Percentiles rank a stretch among this genome's conserved stretches.
phyloP scores from a whole-genome alignment of 2,888 invertebrate genomes.

The Sialis lutaria region DNA sequence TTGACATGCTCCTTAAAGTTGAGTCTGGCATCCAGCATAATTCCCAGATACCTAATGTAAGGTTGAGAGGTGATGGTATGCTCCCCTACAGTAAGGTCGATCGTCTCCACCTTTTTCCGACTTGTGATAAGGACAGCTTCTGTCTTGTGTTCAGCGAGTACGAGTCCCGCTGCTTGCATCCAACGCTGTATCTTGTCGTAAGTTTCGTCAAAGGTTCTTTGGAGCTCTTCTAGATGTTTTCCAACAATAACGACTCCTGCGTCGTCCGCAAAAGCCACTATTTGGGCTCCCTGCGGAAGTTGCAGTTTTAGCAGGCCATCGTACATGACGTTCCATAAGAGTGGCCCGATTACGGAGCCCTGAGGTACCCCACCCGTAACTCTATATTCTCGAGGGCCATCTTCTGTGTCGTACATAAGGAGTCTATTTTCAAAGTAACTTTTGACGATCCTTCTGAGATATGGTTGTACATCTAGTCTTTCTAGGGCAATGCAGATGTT shows the following conservation, averaged over 20 bases:
- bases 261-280: background rate
- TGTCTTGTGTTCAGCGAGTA: conserved; percentile 7
- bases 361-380: background rate
- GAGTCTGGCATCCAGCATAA: conserved; percentile 4
- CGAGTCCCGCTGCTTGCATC: conserved; percentile 4
- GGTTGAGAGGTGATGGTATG: conserved; percentile 8
- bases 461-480: background rate
- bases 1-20: conserved; percentile 7
- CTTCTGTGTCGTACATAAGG: background rate
- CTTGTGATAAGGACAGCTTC: conserved; percentile 1
- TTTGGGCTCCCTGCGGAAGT: background rate
- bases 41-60: conserved; percentile 7
- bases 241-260: background rate
- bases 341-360: no score
- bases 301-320: background rate
- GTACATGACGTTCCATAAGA: no score
- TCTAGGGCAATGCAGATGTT: background rate
- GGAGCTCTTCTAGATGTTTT: background rate
- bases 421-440: background rate
- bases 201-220: background rate
- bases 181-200: background rate
- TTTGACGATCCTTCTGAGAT: background rate
- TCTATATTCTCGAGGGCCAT: background rate
- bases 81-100: conserved; percentile 7
- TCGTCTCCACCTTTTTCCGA: conserved; percentile 6